Base-by-base conservation (phyloP, 2,797 vertebrate genomes). In the Masticophis lateralis region DNA sequence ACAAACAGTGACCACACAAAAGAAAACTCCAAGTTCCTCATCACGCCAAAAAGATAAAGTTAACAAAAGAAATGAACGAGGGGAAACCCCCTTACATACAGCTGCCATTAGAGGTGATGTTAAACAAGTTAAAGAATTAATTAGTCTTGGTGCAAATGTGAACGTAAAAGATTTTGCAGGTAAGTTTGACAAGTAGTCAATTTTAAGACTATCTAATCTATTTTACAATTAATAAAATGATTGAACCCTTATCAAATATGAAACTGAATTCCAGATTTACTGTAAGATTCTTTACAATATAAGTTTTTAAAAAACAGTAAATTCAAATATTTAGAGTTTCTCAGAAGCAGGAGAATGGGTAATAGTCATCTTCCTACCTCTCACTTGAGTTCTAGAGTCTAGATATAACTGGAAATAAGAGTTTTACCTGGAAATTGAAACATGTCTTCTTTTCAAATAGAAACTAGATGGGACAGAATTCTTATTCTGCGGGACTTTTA, bases 131-230 rank as follows among this genome's bases (percentile, higher is more conserved):
- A 99, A 99, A 96, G 99, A 99, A 94, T 98, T 99, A 90, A 99
- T 99, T 96, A 98, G 98, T 96, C 97, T 99, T 91, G 99, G 99
- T 55, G 99, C 99, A 37, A 99, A 99, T 96, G 99, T 99, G 95
- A 99, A 99, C 37, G 99, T 99, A 94, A 99, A 99, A 98, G 99
- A 99, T 97, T 99, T 99, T 97, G 99, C 99, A 98, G 99, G 99
- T 99, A 98, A 97, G 97, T 94, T n/a, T 56, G 5, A 25, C 63
- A 13, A 0, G 2, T 60, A 51, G 91, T 95, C 56, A 91, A 56
- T 79, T 63, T 61, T 93, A 56, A 8, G 88, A 11, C 93, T 47
- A 18, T 47, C 8, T 55, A 25, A 4, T 55, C 18, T 92, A 6
- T 4, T 89, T n/a, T 55, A 94, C 20, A 27, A 12, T 25, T 91